Percentiles rank a stretch among this genome's conserved stretches.
phyloP scores from a whole-genome alignment of 2,797 vertebrate species.

The Poecilia gillii region DNA sequence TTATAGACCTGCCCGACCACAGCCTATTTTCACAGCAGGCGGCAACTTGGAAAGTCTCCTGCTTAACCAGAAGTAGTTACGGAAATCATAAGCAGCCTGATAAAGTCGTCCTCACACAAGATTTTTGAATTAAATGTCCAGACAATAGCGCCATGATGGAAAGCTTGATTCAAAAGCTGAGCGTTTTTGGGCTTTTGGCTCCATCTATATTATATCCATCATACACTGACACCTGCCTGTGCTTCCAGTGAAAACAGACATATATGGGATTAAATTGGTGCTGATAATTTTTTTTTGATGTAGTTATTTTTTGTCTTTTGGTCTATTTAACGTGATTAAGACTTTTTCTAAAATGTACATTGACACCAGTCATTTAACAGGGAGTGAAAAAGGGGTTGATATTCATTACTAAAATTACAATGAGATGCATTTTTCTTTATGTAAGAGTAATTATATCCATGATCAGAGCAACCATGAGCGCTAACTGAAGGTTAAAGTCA shows the following conservation, averaged over 20 bases:
- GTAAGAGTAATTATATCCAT: too few species aligned
- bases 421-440: background rate
- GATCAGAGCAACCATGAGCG: too few species aligned
- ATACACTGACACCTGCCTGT: background rate
- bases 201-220: background rate
- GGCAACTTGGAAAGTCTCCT: slow-evolving; percentile 12
- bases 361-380: background rate
- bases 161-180: slow-evolving; percentile 10
- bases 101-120: slow-evolving; percentile 17
- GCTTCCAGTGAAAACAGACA: background rate
- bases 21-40: slow-evolving; percentile 16
- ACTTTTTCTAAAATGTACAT: background rate
- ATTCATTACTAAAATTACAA: background rate
- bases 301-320: background rate
- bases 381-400: background rate
- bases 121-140: slow-evolving; percentile 3
- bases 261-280: background rate
- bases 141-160: background rate
- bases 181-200: background rate
- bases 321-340: background rate
- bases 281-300: background rate
- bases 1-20: slow-evolving; percentile 17
- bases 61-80: background rate
- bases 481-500: too few species aligned
- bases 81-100: slow-evolving; percentile 5